Evolutionary conservation across 2,888 invertebrate species (phyloP), one percentile per base, ranked within the genome.

Genomic region (Choristoneura rosaceana): DNA sequence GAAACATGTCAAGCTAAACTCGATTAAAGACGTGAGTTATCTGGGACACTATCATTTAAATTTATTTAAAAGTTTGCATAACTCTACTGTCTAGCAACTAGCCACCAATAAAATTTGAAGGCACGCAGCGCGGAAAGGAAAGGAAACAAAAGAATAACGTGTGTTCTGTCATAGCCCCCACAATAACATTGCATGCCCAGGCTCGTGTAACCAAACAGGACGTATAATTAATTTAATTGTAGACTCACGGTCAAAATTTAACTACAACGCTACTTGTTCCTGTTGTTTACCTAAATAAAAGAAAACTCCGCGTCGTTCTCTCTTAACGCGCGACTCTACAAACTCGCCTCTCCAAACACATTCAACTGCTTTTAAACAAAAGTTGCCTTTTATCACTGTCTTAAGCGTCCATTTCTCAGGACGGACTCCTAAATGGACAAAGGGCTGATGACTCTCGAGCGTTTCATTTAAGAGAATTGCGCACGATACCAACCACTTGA

Each of bases 371-470:
- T 89, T 87, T 87, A 87, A 88, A 88, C 86, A 86, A 89, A 88
- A 89, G 87, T 88, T 87, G 82, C 85, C 81, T 89, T 90, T 88
- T 89, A 88, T 90, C 87, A 85, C 86, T 82, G 84, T 83, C 83
- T 86, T 80, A 82, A 87, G 79, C 81, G 83, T 81, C 84, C 84
- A 85, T 87, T 88, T 86, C 83, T 84, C 81, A 82, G 79, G 82
- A 60, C 63, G 70, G 69, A 67, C 79, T 81, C 75, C 78, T 81
- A 86, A 88, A 86, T 87, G 86, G 84, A 87, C 87, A 86, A 84
- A 85, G 73, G 76, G 70, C 77, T 79, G 82, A 85, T 81, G 82
- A 82, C 82, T 81, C 81, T 80, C 80, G 76, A 85, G 82, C 81
- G 81, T 86, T 83, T 79, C 75, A 38, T 68, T 73, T 73, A 73